Conservation (phyloP, 2,888 invertebrate species). For the Phasia obesa region DNA sequence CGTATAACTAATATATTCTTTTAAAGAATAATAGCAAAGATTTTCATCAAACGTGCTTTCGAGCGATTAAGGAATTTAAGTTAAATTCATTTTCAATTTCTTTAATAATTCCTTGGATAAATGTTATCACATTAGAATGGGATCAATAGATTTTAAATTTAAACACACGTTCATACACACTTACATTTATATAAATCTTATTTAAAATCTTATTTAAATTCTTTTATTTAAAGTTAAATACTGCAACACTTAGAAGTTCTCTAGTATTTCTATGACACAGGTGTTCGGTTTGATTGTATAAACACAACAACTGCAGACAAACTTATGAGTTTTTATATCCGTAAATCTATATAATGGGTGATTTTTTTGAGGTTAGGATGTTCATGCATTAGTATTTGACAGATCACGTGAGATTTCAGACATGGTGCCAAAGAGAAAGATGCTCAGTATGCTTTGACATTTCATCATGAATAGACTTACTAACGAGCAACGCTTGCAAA, state of each 20-base stretch:
- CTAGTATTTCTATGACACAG: background rate
- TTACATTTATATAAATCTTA: no score
- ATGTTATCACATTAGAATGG: constrained; percentile 61
- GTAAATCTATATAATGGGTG: constrained; percentile 4
- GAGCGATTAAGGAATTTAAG: background rate
- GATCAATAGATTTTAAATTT: constrained; percentile 55
- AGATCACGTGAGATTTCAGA: no score
- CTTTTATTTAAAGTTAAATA: background rate
- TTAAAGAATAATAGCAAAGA: no score
- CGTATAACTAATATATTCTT: no score
- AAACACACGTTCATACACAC: background rate
- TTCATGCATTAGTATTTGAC: no score
- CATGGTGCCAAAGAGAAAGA: no score
- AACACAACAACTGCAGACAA: background rate
- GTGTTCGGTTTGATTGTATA: constrained; percentile 26
- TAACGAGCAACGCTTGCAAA: no score
- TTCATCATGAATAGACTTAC: no score
- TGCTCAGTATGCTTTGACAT: no score
- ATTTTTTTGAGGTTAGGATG: no score
- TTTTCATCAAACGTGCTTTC: background rate
- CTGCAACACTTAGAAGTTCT: no score
- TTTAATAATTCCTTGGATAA: constrained; percentile 60
- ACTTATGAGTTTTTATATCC: background rate
- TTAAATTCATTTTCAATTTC: constrained; percentile 60
- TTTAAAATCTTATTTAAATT: background rate